A percentile compares a stretch with the other conserved stretches of the same genome.
Conservation (phyloP, 2,113 vertebrate species). For the Rhinolophus sinicus region DNA sequence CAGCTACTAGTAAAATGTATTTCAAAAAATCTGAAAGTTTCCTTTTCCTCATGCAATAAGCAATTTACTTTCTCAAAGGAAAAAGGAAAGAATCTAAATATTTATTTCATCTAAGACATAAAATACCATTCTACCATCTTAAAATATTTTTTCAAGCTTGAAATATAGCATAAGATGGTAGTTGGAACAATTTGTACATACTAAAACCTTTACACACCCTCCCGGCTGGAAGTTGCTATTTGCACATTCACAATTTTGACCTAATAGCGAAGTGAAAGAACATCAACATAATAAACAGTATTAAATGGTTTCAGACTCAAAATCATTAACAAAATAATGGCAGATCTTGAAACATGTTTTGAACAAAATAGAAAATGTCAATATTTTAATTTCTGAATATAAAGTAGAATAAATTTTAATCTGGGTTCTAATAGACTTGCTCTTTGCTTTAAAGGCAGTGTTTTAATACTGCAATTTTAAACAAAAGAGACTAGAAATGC, state of each 20-base stretch:
- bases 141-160: slow-evolving; percentile 71
- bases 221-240: slow-evolving; percentile 57
- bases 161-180: slow-evolving; percentile 70
- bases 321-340: slow-evolving; percentile 79
- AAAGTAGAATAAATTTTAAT: slow-evolving; percentile 33
- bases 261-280: slow-evolving; percentile 69
- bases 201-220: slow-evolving; percentile 42
- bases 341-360: slow-evolving; percentile 60
- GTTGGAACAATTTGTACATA: slow-evolving; percentile 49
- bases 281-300: slow-evolving; percentile 69
- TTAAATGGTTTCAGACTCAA: slow-evolving; percentile 79
- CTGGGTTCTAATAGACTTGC: background rate
- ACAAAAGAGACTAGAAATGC: slow-evolving; percentile 13
- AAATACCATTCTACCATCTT: slow-evolving; percentile 56
- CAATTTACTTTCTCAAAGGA: slow-evolving; percentile 48
- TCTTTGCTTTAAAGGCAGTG: slow-evolving; percentile 48
- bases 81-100: slow-evolving; percentile 61
- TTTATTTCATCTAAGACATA: slow-evolving; percentile 62
- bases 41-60: slow-evolving; percentile 73
- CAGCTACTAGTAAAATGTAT: slow-evolving; percentile 77
- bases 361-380: slow-evolving; percentile 44
- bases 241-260: slow-evolving; percentile 50
- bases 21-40: slow-evolving; percentile 70
- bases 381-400: slow-evolving; percentile 57
- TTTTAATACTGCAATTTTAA: slow-evolving; percentile 15